Base-by-base conservation (phyloP, 2,797 vertebrate species). In the Pangasius macronema region DNA sequence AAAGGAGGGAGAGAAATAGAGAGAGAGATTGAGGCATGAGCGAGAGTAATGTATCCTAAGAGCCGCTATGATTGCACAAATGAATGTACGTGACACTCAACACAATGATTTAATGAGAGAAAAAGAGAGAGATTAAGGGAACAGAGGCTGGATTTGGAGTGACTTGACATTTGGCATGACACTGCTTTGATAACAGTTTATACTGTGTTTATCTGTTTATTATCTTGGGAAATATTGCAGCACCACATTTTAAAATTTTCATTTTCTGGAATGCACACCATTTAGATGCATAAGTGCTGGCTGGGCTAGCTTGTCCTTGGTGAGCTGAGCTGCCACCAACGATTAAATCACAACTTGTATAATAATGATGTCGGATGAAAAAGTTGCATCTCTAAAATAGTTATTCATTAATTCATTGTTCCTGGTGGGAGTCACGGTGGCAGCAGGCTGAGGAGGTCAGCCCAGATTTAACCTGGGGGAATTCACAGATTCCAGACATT, bases 301-400 rank as follows among this genome's bases (percentile, higher is more conserved):
- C 65, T 87, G 46, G 5, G 55, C 4, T 14, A 87, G 72, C 89
- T 90, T 11, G 55, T 86, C 90, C 91, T 90, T 89, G 84, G 89
- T 88, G 72, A 89, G 87, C 85, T 83, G 85, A 82, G 84, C 91
- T 90, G 87, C 84, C 89, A 76, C 59, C 24, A 73, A 80, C 89
- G 86, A 92, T 85, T 65, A 82, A 75, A 85, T 65, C 46, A 46
- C n/a, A 55, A 33, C 16, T 30, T 22, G 11, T 14, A 14, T 59
- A 59, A 53, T 53, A 9, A 80, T 46, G 22, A 16, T 79, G 18
- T 20, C 7, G 11, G 53, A 59, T 81, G 33, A 42, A 16, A 80
- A 36, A 59, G 4, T 20, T 39, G 8, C 42, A 81, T 27, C 33
- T 59, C 5, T 55, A 55, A 77, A 77, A 55, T 77, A 16, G 27